Evolutionary conservation across 92 coral and sea anemone species (phyloP), one percentile per base, ranked within the genome.

Genomic region (Anthopleura xanthogrammica): DNA sequence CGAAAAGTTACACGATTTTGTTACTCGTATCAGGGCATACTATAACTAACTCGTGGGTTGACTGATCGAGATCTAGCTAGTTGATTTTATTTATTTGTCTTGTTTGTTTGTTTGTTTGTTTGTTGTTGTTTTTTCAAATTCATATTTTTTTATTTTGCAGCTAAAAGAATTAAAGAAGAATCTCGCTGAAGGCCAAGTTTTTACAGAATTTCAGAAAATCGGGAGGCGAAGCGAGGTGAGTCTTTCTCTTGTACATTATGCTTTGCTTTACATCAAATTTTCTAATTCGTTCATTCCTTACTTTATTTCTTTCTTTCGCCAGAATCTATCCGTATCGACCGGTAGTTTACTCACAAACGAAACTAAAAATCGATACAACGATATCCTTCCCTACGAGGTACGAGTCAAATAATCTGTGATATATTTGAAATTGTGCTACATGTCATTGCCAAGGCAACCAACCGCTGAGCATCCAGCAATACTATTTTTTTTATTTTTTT

Each of bases 311-410:
- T 58, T 79, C 16, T 42, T 60, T 71, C 20, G 36, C 76, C 85
- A 96, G 99, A 89, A 87, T 60, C 89, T 87, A 7, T 82, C 92
- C 70, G 85, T 91, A 24, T 79, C 93, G 14, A 92, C 97, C 57
- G 99, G 88, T 19, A 84, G 85, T 75, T 92, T 86, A 11, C 79
- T 85, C 4, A 83, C 65, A 19, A 97, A 97, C 75, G 90, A 54
- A n/a, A 86, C 87, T 52, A 92, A 89, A 80, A 97, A 97, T 88
- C 90, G 99, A 73, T 97, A 89, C 88, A 86, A 83, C 23, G 98
- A 97, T 76, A 93, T 97, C 5, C 74, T 97, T 16, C 99, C 99
- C 2, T 92, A 94, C 58, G 99, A 97, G 97, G 99, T 97, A 77
- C 75, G 73, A 19, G 20, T 29, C 41, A 13, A 9, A 71, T 16